Conservation (phyloP, 2,797 vertebrate genomes). For the Hemibagrus guttatus region DNA sequence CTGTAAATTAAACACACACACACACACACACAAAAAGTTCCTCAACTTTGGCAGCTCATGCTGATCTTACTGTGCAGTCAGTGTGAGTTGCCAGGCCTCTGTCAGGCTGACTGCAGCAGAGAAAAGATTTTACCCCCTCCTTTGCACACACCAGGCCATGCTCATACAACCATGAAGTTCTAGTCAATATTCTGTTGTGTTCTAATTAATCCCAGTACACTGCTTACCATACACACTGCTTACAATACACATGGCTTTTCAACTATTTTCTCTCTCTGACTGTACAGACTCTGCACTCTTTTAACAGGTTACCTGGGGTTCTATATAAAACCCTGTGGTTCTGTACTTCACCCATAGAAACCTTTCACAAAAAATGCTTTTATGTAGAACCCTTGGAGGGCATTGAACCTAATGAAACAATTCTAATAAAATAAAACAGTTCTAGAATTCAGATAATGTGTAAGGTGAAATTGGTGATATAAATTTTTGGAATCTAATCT, state of each 20-base stretch:
- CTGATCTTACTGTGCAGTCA: neutral
- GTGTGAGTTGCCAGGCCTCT: slow-evolving; percentile 18
- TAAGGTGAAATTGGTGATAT: too few relatives aligned
- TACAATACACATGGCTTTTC: neutral
- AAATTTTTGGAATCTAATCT: too few relatives aligned
- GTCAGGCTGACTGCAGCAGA: slow-evolving; percentile 3
- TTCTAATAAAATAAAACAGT: too few relatives aligned
- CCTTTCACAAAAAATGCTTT: too few relatives aligned
- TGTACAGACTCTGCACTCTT: too few relatives aligned
- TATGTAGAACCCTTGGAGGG: too few relatives aligned
- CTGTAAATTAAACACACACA: slow-evolving; percentile 27
- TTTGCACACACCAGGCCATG: neutral
- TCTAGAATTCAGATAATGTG: too few relatives aligned
- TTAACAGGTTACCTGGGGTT: too few relatives aligned
- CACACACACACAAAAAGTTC: too few relatives aligned
- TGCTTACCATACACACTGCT: neutral
- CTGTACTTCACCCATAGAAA: too few relatives aligned
- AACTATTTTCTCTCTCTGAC: neutral
- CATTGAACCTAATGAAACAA: too few relatives aligned
- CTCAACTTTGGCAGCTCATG: slow-evolving; percentile 21
- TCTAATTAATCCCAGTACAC: slow-evolving; percentile 28
- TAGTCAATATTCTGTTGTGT: slow-evolving; percentile 11
- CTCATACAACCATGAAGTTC: slow-evolving; percentile 5
- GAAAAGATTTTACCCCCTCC: slow-evolving; percentile 8
- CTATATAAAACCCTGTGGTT: too few relatives aligned